These are phyloP conservation scores for Pseudomugil tenellus DNA, from an alignment of 2,797 vertebrate genomes.

Conservation along the genomic window DNA sequence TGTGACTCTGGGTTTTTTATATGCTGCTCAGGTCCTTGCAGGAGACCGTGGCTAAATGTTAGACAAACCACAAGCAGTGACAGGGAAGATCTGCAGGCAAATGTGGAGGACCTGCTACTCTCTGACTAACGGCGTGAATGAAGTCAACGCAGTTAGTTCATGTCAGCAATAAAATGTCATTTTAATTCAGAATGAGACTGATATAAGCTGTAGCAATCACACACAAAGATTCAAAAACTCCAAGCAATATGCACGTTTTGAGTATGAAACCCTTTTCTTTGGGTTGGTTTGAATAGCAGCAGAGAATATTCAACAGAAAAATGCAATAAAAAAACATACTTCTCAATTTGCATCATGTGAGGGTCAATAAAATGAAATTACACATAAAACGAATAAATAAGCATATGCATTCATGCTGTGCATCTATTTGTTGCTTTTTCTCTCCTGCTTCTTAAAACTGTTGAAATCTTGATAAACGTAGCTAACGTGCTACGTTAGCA, in stretches of 20 bases:
- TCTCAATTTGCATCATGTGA: background rate
- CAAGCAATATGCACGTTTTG: background rate
- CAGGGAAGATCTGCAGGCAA: conserved; percentile 15
- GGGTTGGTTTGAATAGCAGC: too few species aligned
- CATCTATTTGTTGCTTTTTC: background rate
- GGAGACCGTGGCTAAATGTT: conserved; percentile 24
- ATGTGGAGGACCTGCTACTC: conserved; percentile 1
- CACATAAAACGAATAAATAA: background rate
- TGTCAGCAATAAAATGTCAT: background rate
- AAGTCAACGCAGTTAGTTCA: conserved; percentile 15
- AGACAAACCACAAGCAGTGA: conserved; percentile 24
- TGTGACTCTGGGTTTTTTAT: conserved; percentile 31
- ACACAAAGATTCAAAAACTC: background rate
- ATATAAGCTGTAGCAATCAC: background rate
- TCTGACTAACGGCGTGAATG: conserved; percentile 2
- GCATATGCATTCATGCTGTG: too few species aligned
- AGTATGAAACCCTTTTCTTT: background rate
- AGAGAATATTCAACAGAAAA: background rate
- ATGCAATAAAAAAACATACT: too few species aligned
- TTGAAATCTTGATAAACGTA: background rate
- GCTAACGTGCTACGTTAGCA: background rate
- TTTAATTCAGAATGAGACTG: background rate
- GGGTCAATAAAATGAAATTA: background rate
- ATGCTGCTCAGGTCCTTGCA: conserved; percentile 31
- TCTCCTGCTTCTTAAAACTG: background rate